Evolutionary conservation across 1,140 invertebrate genomes (phyloP), one percentile per base, ranked within the genome.

Genomic region (Pantala flavescens): DNA sequence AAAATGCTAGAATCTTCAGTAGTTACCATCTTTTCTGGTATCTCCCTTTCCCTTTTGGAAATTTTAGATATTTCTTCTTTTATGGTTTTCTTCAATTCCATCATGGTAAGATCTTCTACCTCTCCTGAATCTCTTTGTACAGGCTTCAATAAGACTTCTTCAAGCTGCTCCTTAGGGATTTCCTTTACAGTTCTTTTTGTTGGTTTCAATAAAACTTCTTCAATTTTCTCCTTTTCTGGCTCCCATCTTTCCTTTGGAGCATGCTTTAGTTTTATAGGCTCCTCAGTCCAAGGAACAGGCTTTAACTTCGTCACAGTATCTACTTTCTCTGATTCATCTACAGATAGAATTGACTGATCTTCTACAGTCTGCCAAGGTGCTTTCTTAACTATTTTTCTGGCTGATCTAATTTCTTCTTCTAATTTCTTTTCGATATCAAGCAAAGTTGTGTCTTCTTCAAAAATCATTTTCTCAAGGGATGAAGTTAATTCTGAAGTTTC

Each of bases 201-300:
- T 43, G 75, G 76, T 74, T 77, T 77, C 43, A 84, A 78, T n/a
- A 80, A 19, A 0, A 78, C 78, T 43, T 81, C 81, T 77, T 85
- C 83, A 76, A 81, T 78, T 72, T 81, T 80, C 79, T 82, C 80
- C 78, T 76, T 78, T 75, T 75, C 43, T 3, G 78, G 14, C 74
- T 72, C 77, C 73, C 82, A 80, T 10, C 80, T 80, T 21, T 81
- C 80, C 0, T 75, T 78, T 0, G 78, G 79, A 19, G 82, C 74
- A 43, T 80, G 81, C 78, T 82, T 81, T 14, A 85, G 71, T 76
- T 23, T 80, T 78, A 76, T 79, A 79, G 78, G 81, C 80, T 75
- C 83, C 78, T 79, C n/a, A 24, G 74, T 76, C 76, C 76, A 76
- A 3, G 76, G 76, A 49, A 49, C 16, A 36, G 43, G n/a, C 16